A percentile compares a stretch with the other conserved stretches of the same genome.
Evolutionary conservation across 2,888 invertebrate species (phyloP).

Genomic region (Stenotaenia linearis): DNA sequence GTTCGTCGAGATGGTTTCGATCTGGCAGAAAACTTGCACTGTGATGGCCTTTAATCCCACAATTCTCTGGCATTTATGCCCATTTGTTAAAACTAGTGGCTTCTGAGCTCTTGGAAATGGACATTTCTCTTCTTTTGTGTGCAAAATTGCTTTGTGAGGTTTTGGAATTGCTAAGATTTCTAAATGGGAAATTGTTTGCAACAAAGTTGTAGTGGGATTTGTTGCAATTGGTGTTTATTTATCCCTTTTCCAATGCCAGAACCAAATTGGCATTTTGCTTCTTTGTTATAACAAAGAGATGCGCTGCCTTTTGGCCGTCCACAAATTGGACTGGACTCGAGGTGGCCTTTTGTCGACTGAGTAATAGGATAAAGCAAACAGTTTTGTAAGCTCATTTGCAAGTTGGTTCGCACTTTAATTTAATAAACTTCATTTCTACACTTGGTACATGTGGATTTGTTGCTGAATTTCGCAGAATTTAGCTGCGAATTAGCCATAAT

Average conservation of each 20-base stretch:
- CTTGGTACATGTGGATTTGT: not conserved
- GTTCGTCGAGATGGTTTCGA: constrained; percentile 1
- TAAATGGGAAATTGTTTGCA: not conserved
- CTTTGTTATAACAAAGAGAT: not conserved
- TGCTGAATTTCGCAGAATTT: not conserved
- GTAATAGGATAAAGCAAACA: constrained; percentile 9
- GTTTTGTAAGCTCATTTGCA: constrained; percentile 18
- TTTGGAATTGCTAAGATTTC: not conserved
- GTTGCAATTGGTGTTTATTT: not conserved
- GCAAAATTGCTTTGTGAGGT: not conserved
- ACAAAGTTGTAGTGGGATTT: not conserved
- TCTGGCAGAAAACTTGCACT: not conserved
- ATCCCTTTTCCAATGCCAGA: not conserved
- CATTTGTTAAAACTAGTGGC: not conserved
- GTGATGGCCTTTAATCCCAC: not conserved
- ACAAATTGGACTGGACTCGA: constrained; percentile 16
- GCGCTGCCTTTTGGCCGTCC: not conserved
- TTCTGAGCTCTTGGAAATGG: not conserved
- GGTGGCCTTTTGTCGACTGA: not conserved
- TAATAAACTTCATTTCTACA: not conserved
- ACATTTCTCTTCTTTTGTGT: not conserved
- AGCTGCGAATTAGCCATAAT: not conserved
- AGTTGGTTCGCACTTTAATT: not conserved
- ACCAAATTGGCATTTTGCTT: not conserved
- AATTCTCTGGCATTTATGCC: not conserved